Evolutionary conservation across 2,888 invertebrate genomes (phyloP).

Genomic region (Agrilus mali): DNA sequence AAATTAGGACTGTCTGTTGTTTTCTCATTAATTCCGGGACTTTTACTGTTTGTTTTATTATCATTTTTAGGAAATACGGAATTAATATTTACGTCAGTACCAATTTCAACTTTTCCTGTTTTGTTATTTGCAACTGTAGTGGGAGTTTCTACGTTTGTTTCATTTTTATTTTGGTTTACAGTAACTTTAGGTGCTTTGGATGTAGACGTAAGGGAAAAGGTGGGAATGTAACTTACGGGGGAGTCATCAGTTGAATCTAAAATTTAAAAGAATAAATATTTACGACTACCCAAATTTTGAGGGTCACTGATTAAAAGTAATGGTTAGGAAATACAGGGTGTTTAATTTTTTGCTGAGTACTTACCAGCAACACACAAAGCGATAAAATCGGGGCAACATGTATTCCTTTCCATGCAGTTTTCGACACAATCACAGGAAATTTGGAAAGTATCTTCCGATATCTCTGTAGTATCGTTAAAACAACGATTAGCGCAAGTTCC

Average conservation of each 20-base stretch:
- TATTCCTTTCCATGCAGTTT: slow-evolving; percentile 38
- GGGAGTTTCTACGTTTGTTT: not conserved
- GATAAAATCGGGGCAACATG: slow-evolving; percentile 58
- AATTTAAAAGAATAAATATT: too few species aligned
- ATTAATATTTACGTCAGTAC: slow-evolving; percentile 4
- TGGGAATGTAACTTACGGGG: too few species aligned
- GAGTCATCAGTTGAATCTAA: too few species aligned
- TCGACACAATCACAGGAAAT: slow-evolving; percentile 46
- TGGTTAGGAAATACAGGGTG: too few species aligned
- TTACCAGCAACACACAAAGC: slow-evolving; percentile 42
- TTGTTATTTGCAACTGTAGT: slow-evolving; percentile 2
- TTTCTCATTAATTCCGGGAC: not conserved
- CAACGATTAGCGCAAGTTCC: slow-evolving; percentile 45
- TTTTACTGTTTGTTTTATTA: slow-evolving; percentile 1
- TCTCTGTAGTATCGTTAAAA: slow-evolving; percentile 8
- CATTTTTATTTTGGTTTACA: not conserved
- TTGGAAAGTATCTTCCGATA: slow-evolving; percentile 7
- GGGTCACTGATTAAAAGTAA: too few species aligned
- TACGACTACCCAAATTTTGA: too few species aligned
- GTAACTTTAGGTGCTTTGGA: not conserved
- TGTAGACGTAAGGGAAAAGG: not conserved
- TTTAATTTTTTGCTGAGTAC: not conserved
- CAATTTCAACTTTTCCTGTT: slow-evolving; percentile 4
- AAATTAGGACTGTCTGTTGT: not conserved
- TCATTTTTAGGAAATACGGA: not conserved